Conservation (phyloP, 2,797 vertebrate species). For the Linurgus olivaceus region DNA sequence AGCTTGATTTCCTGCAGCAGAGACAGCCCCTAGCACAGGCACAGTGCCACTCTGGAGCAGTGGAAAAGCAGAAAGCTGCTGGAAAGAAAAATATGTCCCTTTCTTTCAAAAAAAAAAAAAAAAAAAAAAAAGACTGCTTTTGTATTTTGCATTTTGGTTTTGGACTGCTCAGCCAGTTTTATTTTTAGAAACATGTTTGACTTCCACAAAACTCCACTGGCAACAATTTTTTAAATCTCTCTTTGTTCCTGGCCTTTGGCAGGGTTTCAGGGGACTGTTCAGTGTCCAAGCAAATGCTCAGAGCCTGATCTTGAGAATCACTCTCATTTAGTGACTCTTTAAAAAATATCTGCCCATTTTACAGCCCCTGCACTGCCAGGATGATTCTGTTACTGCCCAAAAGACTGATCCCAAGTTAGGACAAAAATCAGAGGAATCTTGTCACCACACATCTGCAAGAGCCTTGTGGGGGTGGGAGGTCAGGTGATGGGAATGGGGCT, state of each 20-base stretch:
- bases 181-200: background rate
- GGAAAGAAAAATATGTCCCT: background rate
- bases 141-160: background rate
- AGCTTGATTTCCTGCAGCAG: background rate
- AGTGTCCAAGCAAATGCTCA: background rate
- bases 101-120: background rate
- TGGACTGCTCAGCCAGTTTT: background rate
- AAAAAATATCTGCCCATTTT: background rate
- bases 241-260: background rate
- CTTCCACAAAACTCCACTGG: background rate
- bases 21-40: background rate
- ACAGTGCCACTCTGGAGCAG: background rate
- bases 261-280: background rate
- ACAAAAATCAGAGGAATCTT: background rate
- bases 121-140: background rate
- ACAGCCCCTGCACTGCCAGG: background rate
- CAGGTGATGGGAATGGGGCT: background rate
- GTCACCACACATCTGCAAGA: background rate
- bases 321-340: background rate
- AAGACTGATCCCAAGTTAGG: background rate
- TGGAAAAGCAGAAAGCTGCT: background rate
- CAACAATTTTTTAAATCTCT: background rate
- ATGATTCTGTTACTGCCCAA: background rate
- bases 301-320: background rate
- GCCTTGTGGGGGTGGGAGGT: accelerated